Base-by-base conservation (phyloP, 2,888 invertebrate species). In the Proisotoma minuta region DNA sequence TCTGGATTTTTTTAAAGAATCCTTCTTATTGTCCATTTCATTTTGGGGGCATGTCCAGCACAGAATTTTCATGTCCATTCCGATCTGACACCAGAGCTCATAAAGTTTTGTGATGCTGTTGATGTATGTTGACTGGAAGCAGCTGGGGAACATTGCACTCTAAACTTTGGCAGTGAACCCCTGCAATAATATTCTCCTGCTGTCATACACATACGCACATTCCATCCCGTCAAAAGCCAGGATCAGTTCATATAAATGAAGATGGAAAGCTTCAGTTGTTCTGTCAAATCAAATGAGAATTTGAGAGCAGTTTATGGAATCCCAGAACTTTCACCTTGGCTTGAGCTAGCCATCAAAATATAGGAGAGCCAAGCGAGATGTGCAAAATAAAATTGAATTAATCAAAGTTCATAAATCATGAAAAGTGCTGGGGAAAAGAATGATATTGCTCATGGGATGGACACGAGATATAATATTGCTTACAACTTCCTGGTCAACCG, bases 341-440 rank as follows among this genome's bases (percentile, higher is more conserved):
- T 34, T 34, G 15, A 15, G 34, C 8, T 34, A 15, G 34, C 8
- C 34, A 34, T 34, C 34, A 34, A 10, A 8, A 10, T 34, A 15
- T 34, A 34, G 34, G 34, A 34, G 8, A 34, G 34, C 15, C 34
- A 34, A 34, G 34, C n/a, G n/a, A n/a, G n/a, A n/a, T n/a, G n/a
- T n/a, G n/a, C n/a, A n/a, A n/a, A n/a, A n/a, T 34, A 15, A 18
- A 18, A n/a, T 47, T 8, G 47, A 47, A 47, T 47, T 47, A 47
- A 47, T 47, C 47, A 47, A 47, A 47, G 15, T 47, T 47, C 47
- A 47, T 47, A 47, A 47, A 47, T 47, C 47, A 47, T 47, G 20
- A 47, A 18, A 18, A 47, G 47, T 47, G 47, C n/a, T 47, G 47
- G 10, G 5, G 47, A 18, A 47, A 8, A 47, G 47, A 18, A 47